Evolutionary conservation across 2,888 invertebrate genomes (phyloP), one percentile per base, ranked within the genome.

Genomic region (Athripsodes cinereus): DNA sequence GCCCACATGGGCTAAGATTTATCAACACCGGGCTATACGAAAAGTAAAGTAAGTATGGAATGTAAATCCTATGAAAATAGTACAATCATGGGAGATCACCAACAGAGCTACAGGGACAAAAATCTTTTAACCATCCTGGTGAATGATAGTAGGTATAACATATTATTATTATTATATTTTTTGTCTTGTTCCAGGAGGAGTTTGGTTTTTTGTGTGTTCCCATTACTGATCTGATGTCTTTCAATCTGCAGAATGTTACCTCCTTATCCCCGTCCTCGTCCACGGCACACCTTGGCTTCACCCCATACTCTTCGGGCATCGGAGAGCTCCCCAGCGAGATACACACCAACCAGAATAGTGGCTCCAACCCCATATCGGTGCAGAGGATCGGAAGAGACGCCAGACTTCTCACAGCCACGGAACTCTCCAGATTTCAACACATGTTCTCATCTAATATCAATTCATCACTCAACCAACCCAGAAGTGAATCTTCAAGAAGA

Each of bases 301-400:
- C 71, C 2, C 72, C 72, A 1, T 60, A 57, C 20, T 68, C 70
- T 5, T 57, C 69, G 2, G 58, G 68, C 1, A 64, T 69, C 0
- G 67, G 68, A 10, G 60, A 69, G 57, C 52, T 63, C 11, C 59
- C 61, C 13, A 55, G 46, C 35, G 63, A 63, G 21, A 34, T n/a
- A 59, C 68, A 5, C 64, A 68, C 40, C 66, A 65, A 40, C 65
- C 66, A 44, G 65, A 66, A 44, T 73, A 70, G 57, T n/a, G 16
- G 65, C 64, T 52, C 67, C 49, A 69, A 78, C 1, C 81, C 81
- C 61, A 80, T 82, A 61, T 78, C 82, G 1, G 80, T 83, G 8
- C 82, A 82, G 61, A 70, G 80, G 57, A 75, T 83, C 20, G 81
- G 80, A 2, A 71, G 81, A 18, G 83, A 83, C 65, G 82, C 81